phyloP scores from a whole-genome alignment of 2,888 invertebrate genomes.

The Hymenopus coronatus region DNA sequence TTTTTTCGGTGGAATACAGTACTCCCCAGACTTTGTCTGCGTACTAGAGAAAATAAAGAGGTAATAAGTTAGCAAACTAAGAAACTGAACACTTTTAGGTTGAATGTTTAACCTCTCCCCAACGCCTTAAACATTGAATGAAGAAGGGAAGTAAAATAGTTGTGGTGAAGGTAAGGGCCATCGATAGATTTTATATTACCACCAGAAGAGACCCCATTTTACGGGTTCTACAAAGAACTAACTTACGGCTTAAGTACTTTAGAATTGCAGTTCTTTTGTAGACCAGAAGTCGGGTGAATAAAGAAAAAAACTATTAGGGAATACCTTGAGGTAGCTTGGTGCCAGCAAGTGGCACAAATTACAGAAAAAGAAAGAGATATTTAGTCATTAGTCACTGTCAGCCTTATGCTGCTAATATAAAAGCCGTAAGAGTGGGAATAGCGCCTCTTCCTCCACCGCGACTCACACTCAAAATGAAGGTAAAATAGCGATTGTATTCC shows the following conservation, averaged over 20 bases:
- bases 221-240: neutral
- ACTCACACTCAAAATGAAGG: neutral
- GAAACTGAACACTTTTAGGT: too few species aligned
- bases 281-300: neutral
- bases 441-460: too few species aligned
- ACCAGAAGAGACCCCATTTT: neutral
- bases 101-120: too few species aligned
- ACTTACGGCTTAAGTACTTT: neutral
- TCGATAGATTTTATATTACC: neutral
- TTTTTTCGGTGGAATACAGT: too few species aligned
- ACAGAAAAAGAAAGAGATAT: neutral
- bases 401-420: neutral
- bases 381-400: neutral
- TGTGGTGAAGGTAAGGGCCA: neutral
- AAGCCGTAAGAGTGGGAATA: neutral
- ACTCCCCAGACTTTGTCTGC: too few species aligned
- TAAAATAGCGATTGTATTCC: neutral
- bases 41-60: too few species aligned
- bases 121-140: too few species aligned
- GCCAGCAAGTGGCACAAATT: neutral
- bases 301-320: neutral
- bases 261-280: neutral
- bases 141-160: too few species aligned
- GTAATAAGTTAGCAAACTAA: too few species aligned
- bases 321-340: neutral